These are phyloP conservation scores for Scomber colias DNA, from an alignment of 2,113 vertebrate genomes.

Conservation along the genomic window DNA sequence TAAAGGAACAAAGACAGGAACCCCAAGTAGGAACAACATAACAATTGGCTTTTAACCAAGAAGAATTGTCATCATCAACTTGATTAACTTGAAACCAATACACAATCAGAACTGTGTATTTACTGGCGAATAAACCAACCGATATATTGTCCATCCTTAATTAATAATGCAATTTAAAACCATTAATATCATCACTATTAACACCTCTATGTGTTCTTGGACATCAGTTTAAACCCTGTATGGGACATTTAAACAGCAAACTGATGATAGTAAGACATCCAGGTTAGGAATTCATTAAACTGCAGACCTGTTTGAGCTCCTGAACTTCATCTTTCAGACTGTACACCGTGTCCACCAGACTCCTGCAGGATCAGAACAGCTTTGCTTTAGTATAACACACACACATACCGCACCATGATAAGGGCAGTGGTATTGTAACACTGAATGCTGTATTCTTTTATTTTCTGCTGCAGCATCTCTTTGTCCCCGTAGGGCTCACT, in stretches of 20 bases:
- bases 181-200: too few species aligned
- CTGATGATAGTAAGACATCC: too few species aligned
- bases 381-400: background rate
- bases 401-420: background rate
- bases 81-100: too few species aligned
- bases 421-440: background rate
- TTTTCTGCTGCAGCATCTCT: background rate
- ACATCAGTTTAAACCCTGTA: background rate
- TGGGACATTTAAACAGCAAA: background rate
- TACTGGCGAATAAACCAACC: too few species aligned
- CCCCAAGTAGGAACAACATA: too few species aligned
- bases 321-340: conserved; percentile 96
- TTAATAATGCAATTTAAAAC: too few species aligned
- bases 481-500: background rate
- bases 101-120: too few species aligned
- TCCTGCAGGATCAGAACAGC: conserved; percentile 83
- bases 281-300: background rate
- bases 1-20: too few species aligned
- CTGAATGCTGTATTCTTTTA: background rate
- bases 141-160: too few species aligned
- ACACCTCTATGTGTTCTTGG: background rate
- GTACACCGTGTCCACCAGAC: conserved; percentile 97
- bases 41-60: too few species aligned
- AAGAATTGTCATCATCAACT: too few species aligned
- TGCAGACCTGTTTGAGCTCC: conserved; percentile 91